Evolutionary conservation across 2,797 vertebrate genomes (phyloP).

Genomic region (Lemur catta): DNA sequence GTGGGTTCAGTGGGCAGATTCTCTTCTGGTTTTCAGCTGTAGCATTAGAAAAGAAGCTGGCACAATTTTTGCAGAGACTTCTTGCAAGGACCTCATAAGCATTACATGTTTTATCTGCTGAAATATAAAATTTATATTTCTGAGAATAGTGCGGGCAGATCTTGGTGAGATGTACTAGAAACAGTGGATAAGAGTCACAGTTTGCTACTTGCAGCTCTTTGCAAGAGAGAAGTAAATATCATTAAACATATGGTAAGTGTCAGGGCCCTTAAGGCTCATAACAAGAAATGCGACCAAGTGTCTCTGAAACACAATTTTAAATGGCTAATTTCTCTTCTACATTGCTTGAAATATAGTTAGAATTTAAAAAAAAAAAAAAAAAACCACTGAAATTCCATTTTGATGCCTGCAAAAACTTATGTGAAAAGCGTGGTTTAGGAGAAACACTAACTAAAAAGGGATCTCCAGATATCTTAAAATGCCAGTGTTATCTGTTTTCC

Average conservation of each 20-base stretch:
- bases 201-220: neutral
- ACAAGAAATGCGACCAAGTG: neutral
- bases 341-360: neutral
- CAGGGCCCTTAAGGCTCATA: neutral
- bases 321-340: neutral
- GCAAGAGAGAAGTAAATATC: neutral
- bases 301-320: neutral
- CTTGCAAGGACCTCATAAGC: neutral
- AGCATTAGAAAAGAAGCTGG: neutral
- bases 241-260: neutral
- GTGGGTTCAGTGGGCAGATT: neutral
- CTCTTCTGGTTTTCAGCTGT: neutral
- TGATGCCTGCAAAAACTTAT: neutral
- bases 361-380: neutral
- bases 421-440: neutral
- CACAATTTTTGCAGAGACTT: constrained; percentile 5
- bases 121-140: neutral
- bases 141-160: neutral
- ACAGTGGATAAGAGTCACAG: neutral
- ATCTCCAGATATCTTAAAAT: neutral
- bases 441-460: neutral
- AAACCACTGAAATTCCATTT: neutral
- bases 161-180: neutral
- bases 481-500: neutral
- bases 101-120: neutral